Percentiles rank a stretch among this genome's conserved stretches.
Evolutionary conservation across 1,140 invertebrate genomes (phyloP).

Genomic region (Leptestheria dahalacensis): DNA sequence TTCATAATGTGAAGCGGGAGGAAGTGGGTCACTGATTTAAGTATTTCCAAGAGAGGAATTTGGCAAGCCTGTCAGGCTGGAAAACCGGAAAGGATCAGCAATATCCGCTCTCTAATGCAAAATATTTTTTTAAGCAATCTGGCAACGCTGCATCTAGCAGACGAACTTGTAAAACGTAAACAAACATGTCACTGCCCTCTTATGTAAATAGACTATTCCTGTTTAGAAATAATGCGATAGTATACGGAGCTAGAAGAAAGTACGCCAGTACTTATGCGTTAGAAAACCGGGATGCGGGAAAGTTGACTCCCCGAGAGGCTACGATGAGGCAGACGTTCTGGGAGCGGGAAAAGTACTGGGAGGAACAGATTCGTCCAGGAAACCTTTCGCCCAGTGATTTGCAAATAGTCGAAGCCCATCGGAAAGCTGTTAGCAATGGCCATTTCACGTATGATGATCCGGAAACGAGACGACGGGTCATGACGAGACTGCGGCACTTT

Average conservation of each 20-base stretch:
- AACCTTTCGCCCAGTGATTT: slow-evolving; percentile 18
- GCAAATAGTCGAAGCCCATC: slow-evolving; percentile 20
- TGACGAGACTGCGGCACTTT: slow-evolving; percentile 23
- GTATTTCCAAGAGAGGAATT: too few relatives aligned
- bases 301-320: neutral
- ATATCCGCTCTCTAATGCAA: too few relatives aligned
- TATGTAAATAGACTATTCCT: too few relatives aligned
- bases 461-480: slow-evolving; percentile 18
- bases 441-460: slow-evolving; percentile 26
- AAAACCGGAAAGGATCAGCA: too few relatives aligned
- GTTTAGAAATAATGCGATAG: too few relatives aligned
- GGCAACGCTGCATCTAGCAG: too few relatives aligned
- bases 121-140: too few relatives aligned
- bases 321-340: slow-evolving; percentile 18
- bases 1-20: too few relatives aligned
- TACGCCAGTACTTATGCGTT: neutral
- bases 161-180: too few relatives aligned
- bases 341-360: slow-evolving; percentile 18
- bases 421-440: slow-evolving; percentile 20
- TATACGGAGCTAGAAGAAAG: neutral
- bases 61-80: too few relatives aligned
- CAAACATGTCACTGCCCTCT: too few relatives aligned
- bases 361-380: slow-evolving; percentile 15
- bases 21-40: too few relatives aligned
- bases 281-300: neutral